phyloP scores from a whole-genome alignment of 2,113 vertebrate genomes.

The Dicerorhinus sumatrensis region DNA sequence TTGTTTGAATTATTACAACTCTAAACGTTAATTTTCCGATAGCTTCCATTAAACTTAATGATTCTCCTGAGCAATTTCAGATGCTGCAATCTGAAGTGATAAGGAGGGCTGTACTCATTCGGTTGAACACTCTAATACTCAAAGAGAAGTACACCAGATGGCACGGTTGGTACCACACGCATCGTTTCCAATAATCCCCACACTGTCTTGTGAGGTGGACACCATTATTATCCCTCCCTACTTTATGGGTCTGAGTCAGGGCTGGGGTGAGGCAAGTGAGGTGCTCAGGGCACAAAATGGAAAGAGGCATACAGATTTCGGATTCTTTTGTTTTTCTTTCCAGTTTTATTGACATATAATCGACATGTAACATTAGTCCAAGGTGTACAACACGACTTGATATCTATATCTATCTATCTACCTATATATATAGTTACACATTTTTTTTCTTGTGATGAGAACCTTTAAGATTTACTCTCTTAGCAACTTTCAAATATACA shows the following conservation, averaged over 20 bases:
- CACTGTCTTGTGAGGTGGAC: neutral
- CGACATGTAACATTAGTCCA: neutral
- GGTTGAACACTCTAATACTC: neutral
- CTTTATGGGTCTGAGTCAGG: neutral
- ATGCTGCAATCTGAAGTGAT: neutral
- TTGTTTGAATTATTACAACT: constrained; percentile 14
- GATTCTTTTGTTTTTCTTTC: neutral
- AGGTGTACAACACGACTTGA: neutral
- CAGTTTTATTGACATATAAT: neutral
- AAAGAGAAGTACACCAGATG: neutral
- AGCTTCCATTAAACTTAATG: neutral
- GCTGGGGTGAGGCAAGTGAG: neutral
- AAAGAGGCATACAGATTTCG: neutral
- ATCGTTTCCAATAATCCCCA: neutral
- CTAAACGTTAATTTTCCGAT: constrained; percentile 24
- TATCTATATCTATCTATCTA: neutral
- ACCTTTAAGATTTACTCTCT: constrained; percentile 21
- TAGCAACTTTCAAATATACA: neutral
- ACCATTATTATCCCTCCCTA: neutral
- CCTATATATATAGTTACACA: neutral
- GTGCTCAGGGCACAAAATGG: neutral
- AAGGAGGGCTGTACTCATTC: neutral
- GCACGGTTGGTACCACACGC: neutral
- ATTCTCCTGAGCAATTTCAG: neutral
- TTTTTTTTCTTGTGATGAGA: neutral